These are phyloP conservation scores for Acleris sparsana DNA, from an alignment of 2,888 invertebrate species.

Conservation along the genomic window DNA sequence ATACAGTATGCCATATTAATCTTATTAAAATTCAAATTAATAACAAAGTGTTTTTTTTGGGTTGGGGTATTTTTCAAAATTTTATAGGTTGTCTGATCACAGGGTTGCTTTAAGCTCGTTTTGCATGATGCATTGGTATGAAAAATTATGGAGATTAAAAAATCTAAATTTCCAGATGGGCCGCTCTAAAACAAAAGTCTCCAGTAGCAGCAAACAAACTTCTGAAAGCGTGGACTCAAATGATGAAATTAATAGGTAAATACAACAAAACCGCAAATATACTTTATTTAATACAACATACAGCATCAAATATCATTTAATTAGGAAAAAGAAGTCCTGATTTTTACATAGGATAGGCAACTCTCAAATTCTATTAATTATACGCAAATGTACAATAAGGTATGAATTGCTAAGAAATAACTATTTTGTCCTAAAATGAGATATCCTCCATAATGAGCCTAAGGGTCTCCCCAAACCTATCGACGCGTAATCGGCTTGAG, in stretches of 20 bases:
- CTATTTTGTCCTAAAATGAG: too few relatives aligned
- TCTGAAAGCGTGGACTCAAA: conserved; percentile 67
- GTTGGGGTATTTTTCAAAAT: neutral
- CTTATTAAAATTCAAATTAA: conserved; percentile 41
- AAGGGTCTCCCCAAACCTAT: too few relatives aligned
- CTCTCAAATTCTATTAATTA: too few relatives aligned
- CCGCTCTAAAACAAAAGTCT: conserved; percentile 70
- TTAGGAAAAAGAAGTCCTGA: too few relatives aligned
- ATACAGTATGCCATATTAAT: conserved; percentile 14
- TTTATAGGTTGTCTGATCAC: neutral
- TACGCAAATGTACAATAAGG: too few relatives aligned
- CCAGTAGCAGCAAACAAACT: conserved; percentile 69
- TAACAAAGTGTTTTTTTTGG: conserved; percentile 45
- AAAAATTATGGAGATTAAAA: conserved; percentile 25
- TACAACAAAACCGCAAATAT: conserved; percentile 45
- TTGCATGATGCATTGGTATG: conserved; percentile 22
- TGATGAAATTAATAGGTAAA: conserved; percentile 80
- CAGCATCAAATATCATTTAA: neutral
- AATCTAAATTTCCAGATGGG: conserved; percentile 65
- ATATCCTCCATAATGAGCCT: too few relatives aligned
- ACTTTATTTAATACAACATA: neutral
- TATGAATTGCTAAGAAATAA: too few relatives aligned
- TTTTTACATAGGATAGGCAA: too few relatives aligned
- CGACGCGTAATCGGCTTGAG: too few relatives aligned
- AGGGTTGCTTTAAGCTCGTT: conserved; percentile 9